These are phyloP conservation scores for Eupristina koningsbergeri DNA, from an alignment of 1,140 invertebrate genomes.

Conservation along the genomic window DNA sequence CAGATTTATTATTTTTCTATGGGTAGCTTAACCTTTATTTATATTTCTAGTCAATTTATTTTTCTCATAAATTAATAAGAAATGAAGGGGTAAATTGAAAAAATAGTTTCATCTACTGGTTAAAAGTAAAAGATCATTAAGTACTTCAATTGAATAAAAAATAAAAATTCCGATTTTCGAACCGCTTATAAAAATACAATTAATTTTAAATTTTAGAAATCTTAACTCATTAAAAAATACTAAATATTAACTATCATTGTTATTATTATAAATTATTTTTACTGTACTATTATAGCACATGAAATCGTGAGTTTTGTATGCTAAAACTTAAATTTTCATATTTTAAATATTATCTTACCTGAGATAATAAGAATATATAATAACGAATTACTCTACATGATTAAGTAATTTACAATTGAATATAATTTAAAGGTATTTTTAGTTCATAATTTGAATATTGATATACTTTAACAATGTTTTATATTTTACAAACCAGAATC, in stretches of 20 bases:
- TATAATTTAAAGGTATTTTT: neutral
- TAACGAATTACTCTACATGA: neutral
- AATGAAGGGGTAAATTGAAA: too few relatives aligned
- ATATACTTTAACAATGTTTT: neutral
- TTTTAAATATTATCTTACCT: neutral
- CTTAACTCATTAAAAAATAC: neutral
- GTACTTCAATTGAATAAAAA: too few relatives aligned
- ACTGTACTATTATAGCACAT: neutral
- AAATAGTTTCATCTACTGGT: too few relatives aligned
- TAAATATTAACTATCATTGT: neutral
- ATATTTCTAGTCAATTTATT: too few relatives aligned
- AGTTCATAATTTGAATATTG: neutral
- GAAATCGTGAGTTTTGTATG: neutral
- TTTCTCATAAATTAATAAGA: too few relatives aligned
- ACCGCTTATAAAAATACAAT: neutral
- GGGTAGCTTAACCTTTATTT: too few relatives aligned
- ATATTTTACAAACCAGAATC: neutral
- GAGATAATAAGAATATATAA: neutral
- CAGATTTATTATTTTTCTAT: too few relatives aligned
- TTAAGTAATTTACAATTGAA: neutral
- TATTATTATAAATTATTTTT: neutral
- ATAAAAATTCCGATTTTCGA: too few relatives aligned
- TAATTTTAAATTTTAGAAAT: neutral
- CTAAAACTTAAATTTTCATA: neutral
- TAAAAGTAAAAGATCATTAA: too few relatives aligned